Evolutionary conservation across 2,113 vertebrate genomes (phyloP).

Genomic region (Bolborhynchus lineola): DNA sequence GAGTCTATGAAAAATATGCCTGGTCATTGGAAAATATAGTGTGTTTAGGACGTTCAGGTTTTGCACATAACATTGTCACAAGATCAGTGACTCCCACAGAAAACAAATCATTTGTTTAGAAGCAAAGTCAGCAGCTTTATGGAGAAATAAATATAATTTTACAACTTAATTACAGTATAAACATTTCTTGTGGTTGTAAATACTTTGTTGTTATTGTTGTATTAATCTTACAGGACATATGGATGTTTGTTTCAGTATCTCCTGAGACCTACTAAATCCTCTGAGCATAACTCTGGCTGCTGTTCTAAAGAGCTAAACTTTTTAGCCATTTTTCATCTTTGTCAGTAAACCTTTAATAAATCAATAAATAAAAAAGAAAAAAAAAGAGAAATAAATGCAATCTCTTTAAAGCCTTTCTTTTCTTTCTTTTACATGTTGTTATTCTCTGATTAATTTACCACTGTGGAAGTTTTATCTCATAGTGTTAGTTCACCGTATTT

Average conservation of each 20-base stretch:
- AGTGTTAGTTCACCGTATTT: conserved; percentile 35
- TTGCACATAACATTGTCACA: conserved; percentile 7
- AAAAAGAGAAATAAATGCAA: background rate
- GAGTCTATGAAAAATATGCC: conserved; percentile 6
- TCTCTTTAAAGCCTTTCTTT: background rate
- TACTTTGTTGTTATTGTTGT: conserved; percentile 53
- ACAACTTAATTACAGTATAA: conserved; percentile 59
- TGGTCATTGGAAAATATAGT: background rate
- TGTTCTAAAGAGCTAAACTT: background rate
- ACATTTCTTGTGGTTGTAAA: conserved; percentile 28
- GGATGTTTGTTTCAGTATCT: conserved; percentile 35
- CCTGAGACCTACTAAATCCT: background rate
- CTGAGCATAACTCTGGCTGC: background rate
- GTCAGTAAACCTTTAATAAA: background rate
- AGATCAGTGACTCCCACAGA: conserved; percentile 49
- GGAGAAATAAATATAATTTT: conserved; percentile 70
- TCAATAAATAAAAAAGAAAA: background rate
- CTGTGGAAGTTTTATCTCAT: conserved; percentile 4
- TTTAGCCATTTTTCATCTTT: conserved; percentile 12
- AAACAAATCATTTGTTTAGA: conserved; percentile 53
- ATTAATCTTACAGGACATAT: conserved; percentile 58
- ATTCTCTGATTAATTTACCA: conserved; percentile 18
- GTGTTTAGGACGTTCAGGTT: background rate
- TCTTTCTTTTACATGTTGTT: background rate
- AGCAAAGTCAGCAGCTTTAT: conserved; percentile 61